Percentiles rank a stretch among this genome's conserved stretches.
These are phyloP conservation scores for Pachyuromys duprasi DNA, from an alignment of 2,797 vertebrate genomes.

Conservation along the genomic window DNA sequence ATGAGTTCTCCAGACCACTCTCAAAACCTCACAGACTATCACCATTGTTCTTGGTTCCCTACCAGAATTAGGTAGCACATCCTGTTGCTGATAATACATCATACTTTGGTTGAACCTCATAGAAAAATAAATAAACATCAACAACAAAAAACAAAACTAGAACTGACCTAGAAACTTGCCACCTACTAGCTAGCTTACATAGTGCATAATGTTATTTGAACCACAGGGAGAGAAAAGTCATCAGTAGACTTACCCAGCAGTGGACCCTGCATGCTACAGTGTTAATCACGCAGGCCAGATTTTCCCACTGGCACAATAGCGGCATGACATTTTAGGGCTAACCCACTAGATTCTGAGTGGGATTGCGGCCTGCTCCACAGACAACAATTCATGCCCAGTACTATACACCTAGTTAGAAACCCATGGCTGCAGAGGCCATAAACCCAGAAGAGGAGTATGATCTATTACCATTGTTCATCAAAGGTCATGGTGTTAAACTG, in stretches of 20 bases:
- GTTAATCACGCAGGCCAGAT: neutral
- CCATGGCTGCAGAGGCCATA: neutral
- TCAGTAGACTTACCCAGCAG: neutral
- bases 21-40: neutral
- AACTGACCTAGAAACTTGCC: neutral
- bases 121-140: too few relatives aligned
- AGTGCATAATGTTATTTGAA: too few relatives aligned
- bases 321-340: neutral
- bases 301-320: neutral
- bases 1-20: neutral
- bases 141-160: too few relatives aligned
- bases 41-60: neutral
- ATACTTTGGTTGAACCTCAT: neutral
- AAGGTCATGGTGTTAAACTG: neutral
- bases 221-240: too few relatives aligned
- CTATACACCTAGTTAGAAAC: neutral
- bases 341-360: neutral
- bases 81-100: neutral
- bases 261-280: neutral
- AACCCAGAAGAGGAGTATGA: neutral
- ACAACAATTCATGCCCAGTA: neutral
- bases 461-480: neutral
- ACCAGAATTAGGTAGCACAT: neutral
- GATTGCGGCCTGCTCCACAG: neutral
- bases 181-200: neutral